These are phyloP conservation scores for Metallyticus violacea DNA, from an alignment of 2,888 invertebrate genomes.

Conservation along the genomic window DNA sequence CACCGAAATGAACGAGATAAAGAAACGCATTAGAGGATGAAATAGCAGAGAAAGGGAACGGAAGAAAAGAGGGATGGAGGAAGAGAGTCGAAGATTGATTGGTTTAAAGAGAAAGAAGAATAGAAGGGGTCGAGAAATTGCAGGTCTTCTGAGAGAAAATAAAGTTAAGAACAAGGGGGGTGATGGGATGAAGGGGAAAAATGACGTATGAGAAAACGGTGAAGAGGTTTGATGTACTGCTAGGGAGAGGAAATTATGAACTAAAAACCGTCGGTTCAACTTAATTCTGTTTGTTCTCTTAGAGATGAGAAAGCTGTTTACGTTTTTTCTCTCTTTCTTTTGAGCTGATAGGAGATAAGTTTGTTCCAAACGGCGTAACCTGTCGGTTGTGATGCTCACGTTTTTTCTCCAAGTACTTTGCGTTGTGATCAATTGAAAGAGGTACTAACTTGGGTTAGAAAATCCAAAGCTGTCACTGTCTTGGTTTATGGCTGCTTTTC, in stretches of 20 bases:
- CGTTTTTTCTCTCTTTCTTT: neutral
- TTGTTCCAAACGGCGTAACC: neutral
- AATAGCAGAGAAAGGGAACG: conserved; percentile 18
- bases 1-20: conserved; percentile 27
- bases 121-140: conserved; percentile 5
- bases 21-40: conserved; percentile 30
- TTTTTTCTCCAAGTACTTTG: neutral
- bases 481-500: no score
- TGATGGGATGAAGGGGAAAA: neutral
- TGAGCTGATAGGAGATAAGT: neutral
- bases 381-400: neutral
- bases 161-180: conserved; percentile 15
- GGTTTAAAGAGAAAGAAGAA: conserved; percentile 12
- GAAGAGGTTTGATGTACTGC: neutral
- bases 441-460: no score
- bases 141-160: conserved; percentile 15
- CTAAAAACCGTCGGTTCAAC: neutral
- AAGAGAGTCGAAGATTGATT: neutral
- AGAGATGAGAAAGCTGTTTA: neutral
- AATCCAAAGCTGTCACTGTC: no score
- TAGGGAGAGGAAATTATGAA: neutral
- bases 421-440: no score
- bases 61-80: neutral
- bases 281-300: neutral
- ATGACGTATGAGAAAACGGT: neutral